Evolutionary conservation across 1,140 invertebrate genomes (phyloP), one percentile per base, ranked within the genome.

Genomic region (Ceratina australensis): DNA sequence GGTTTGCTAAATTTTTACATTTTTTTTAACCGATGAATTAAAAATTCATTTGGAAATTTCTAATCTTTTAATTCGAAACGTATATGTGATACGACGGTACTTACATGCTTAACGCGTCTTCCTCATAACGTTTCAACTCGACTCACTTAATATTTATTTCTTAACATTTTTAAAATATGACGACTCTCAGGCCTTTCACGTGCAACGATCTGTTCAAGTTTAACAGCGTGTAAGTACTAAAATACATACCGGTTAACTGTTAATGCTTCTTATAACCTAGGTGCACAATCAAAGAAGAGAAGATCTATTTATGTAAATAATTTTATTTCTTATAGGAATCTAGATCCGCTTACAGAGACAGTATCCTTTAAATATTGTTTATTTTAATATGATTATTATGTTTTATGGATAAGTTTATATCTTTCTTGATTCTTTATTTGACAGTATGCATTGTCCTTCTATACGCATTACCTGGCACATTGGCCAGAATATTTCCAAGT

Each of bases 401-500:
- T 49, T 50, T 5, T 47, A 49, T 67, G 3, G 13, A n/a, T 20
- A 7, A 12, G 50, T 20, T 26, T 42, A 8, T 67, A 22, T 69
- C 56, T 79, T 80, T 52, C 57, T 73, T 71, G 52, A 72, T 73
- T 54, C 50, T 26, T 47, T 64, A 0, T 42, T 78, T n/a, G 71
- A 76, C 83, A 96, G 95, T 99, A 99, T 94, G 98, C 98, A 4
- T 92, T 99, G 63, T 96, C 97, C 2, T 99, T 99, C 93, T 99
- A 99, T 88, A 97, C 99, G 91, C 98, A 98, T 89, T 99, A 99
- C 93, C 93, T 99, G 85, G 97, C 98, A 8, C 97, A 98, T 90
- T 99, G 98, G 98, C 98, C 98, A n/a, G 98, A 99, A 93, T 99
- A 99, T 92, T 99, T 99, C 91, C 97, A 98, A 94, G 96, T 99